Percentiles rank a stretch among this genome's conserved stretches.
phyloP scores from a whole-genome alignment of 2,797 vertebrate species.

The Nannoperca australis region DNA sequence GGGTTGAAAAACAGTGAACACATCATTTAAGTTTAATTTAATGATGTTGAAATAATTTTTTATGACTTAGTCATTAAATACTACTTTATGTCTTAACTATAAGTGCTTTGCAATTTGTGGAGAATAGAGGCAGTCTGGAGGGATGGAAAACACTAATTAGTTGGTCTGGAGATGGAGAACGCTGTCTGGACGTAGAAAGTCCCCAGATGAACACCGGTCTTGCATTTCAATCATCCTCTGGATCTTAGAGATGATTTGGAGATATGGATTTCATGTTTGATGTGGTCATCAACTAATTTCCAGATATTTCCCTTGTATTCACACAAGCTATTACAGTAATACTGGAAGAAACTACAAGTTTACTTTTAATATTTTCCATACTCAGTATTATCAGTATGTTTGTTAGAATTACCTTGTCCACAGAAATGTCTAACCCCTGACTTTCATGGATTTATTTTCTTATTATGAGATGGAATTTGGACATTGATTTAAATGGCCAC shows the following conservation, averaged over 20 bases:
- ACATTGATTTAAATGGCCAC: conserved; percentile 47
- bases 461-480: conserved; percentile 44
- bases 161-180: conserved; percentile 61
- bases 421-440: conserved; percentile 46
- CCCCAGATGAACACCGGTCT: conserved; percentile 20
- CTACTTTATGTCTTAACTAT: conserved; percentile 19
- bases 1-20: conserved; percentile 40
- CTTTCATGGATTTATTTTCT: conserved; percentile 48
- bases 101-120: conserved; percentile 12
- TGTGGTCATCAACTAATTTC: conserved; percentile 45
- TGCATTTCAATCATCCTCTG: conserved; percentile 24
- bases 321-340: conserved; percentile 36
- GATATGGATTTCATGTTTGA: conserved; percentile 21
- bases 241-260: conserved; percentile 27
- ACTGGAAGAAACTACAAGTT: conserved; percentile 54
- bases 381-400: conserved; percentile 57
- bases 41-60: conserved; percentile 43
- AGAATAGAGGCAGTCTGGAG: conserved; percentile 19
- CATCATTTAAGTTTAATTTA: conserved; percentile 47
- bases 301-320: conserved; percentile 26
- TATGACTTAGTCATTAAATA: conserved; percentile 36
- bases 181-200: conserved; percentile 5
- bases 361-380: conserved; percentile 49
- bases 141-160: conserved; percentile 26
- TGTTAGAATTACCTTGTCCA: conserved; percentile 38